phyloP scores from a whole-genome alignment of 2,113 vertebrate species.

The Gymnarchus niloticus region DNA sequence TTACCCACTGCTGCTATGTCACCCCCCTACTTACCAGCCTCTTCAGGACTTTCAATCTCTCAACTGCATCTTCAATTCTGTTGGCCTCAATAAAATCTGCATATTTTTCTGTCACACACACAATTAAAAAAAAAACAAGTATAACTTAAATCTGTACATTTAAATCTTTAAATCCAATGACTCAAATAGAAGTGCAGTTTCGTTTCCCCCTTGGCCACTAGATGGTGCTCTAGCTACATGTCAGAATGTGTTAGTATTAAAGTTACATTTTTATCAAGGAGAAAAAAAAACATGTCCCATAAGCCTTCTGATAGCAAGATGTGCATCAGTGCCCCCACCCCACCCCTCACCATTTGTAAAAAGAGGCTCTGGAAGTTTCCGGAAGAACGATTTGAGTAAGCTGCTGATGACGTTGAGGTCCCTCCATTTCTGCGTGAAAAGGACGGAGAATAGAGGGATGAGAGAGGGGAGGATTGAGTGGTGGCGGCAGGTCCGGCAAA shows the following conservation, averaged over 20 bases:
- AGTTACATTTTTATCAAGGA: background rate
- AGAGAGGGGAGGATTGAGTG: constrained; percentile 24
- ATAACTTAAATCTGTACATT: background rate
- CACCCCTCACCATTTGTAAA: constrained; percentile 85
- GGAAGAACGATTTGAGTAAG: constrained; percentile 95
- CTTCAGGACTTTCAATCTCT: constrained; percentile 85
- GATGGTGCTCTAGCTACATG: background rate
- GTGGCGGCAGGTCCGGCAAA: constrained; percentile 25
- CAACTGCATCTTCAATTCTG: constrained; percentile 83
- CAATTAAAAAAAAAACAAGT: background rate
- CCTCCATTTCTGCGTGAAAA: constrained; percentile 85
- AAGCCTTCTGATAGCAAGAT: background rate
- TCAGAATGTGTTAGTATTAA: background rate
- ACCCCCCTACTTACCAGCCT: constrained; percentile 74
- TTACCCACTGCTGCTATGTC: background rate
- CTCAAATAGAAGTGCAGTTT: background rate
- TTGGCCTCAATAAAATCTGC: constrained; percentile 94
- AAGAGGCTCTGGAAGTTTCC: constrained; percentile 93
- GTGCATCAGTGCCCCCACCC: background rate
- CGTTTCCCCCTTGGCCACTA: constrained; percentile 26
- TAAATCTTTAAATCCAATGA: background rate
- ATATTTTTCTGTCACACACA: constrained; percentile 76
- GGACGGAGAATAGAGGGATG: background rate
- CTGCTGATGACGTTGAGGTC: constrained; percentile 98
- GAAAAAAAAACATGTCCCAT: background rate